phyloP scores from a whole-genome alignment of 2,113 vertebrate species.

The Morphnarchus princeps region DNA sequence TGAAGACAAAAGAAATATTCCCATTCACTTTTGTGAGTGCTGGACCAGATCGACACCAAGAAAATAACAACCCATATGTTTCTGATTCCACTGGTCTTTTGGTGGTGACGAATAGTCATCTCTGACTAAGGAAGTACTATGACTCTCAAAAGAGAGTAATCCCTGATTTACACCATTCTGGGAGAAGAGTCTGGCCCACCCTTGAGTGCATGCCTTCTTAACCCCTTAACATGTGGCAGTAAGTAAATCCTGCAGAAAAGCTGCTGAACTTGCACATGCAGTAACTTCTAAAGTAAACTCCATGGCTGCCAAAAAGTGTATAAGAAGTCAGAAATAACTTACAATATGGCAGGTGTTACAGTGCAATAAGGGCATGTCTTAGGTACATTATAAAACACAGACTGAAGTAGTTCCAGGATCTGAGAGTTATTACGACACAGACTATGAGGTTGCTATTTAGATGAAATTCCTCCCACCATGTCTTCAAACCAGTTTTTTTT shows the following conservation, averaged over 20 bases:
- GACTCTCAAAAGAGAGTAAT: neutral
- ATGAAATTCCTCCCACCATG: neutral
- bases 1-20: neutral
- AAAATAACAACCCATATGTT: conserved; percentile 9
- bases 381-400: conserved; percentile 20
- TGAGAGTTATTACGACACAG: neutral
- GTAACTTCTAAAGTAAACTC: conserved; percentile 66
- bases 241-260: conserved; percentile 49
- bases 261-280: conserved; percentile 54
- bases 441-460: neutral
- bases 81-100: neutral
- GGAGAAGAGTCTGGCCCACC: neutral
- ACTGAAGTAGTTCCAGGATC: conserved; percentile 25
- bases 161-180: neutral
- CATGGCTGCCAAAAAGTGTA: conserved; percentile 48
- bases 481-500: neutral
- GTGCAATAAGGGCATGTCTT: conserved; percentile 48
- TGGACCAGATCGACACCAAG: neutral
- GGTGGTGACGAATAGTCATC: neutral
- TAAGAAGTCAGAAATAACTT: conserved; percentile 63
- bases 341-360: conserved; percentile 46
- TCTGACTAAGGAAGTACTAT: neutral
- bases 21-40: neutral
- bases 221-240: conserved; percentile 7
- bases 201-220: conserved; percentile 27